Percentiles rank a stretch among this genome's conserved stretches.
phyloP scores from a whole-genome alignment of 2,797 vertebrate species.

The Pyrocephalus nanus region DNA sequence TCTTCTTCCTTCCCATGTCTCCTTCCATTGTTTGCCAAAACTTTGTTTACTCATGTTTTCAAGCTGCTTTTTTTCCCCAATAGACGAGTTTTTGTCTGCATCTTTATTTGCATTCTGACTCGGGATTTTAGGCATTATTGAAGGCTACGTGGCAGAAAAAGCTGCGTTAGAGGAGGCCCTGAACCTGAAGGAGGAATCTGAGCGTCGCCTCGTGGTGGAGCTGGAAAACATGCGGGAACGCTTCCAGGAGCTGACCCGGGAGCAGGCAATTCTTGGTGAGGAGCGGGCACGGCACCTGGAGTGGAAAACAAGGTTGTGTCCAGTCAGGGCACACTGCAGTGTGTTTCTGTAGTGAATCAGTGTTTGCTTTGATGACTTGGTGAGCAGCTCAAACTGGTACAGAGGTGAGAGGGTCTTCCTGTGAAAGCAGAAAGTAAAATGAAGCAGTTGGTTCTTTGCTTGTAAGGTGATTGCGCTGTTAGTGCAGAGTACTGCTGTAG shows the following conservation, averaged over 20 bases:
- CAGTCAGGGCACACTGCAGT: fast-evolving
- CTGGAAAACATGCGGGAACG: conserved; percentile 82
- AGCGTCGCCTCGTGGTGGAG: conserved; percentile 83
- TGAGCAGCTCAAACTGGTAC: neutral
- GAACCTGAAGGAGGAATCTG: conserved; percentile 84
- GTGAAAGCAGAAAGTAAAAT: neutral
- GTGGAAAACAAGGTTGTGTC: neutral
- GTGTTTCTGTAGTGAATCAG: fast-evolving
- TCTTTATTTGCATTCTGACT: neutral
- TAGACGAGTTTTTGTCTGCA: neutral
- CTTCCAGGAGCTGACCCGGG: conserved; percentile 81
- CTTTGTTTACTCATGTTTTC: neutral
- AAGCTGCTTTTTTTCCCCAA: neutral
- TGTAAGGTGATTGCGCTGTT: neutral
- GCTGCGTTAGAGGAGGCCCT: conserved; percentile 83
- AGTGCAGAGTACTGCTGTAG: neutral
- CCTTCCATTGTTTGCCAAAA: neutral
- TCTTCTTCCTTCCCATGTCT: neutral
- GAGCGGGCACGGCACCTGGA: conserved; percentile 42
- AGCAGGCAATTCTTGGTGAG: conserved; percentile 73
- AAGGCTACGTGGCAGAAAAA: conserved; percentile 90
- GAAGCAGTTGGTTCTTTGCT: neutral
- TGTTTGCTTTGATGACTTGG: neutral
- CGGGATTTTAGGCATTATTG: conserved; percentile 83
- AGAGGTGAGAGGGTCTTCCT: neutral